These are phyloP conservation scores for Rhagophthalmus giganteus DNA, from an alignment of 2,888 invertebrate genomes.

Conservation along the genomic window DNA sequence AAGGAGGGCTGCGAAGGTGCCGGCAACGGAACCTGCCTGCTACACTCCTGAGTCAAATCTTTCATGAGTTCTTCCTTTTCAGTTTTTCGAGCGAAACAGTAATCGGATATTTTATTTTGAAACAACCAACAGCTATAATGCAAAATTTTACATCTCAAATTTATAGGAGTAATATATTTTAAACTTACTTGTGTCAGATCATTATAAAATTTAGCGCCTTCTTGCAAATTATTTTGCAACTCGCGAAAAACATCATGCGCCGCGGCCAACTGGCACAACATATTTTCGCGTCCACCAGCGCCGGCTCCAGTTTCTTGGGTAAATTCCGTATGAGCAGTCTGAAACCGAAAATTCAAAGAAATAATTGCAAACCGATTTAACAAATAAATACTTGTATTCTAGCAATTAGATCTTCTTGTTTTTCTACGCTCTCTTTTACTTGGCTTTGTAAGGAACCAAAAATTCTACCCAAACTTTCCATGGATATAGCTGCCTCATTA, in stretches of 20 bases:
- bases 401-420: conserved; percentile 70
- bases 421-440: conserved; percentile 73
- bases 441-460: conserved; percentile 79
- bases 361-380: conserved; percentile 31
- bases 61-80: conserved; percentile 98
- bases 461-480: conserved; percentile 71
- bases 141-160: too few relatives aligned
- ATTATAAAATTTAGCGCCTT: conserved; percentile 96
- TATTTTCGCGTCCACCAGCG: conserved; percentile 70
- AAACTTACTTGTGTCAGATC: conserved; percentile 83
- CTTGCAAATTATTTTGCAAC: conserved; percentile 86
- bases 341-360: conserved; percentile 32
- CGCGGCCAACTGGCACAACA: conserved; percentile 82
- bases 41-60: conserved; percentile 85
- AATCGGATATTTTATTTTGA: conserved; percentile 97
- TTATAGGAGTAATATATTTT: too few relatives aligned
- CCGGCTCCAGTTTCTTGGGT: conserved; percentile 67
- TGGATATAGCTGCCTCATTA: conserved; percentile 73
- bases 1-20: conserved; percentile 64
- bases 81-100: conserved; percentile 97
- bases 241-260: conserved; percentile 93
- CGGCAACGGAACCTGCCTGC: conserved; percentile 62
- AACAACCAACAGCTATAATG: too few relatives aligned
- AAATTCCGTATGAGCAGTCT: conserved; percentile 64
- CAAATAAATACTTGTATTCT: conserved; percentile 73